Conservation (phyloP, 2,797 vertebrate species). For the Sebastes minor region DNA sequence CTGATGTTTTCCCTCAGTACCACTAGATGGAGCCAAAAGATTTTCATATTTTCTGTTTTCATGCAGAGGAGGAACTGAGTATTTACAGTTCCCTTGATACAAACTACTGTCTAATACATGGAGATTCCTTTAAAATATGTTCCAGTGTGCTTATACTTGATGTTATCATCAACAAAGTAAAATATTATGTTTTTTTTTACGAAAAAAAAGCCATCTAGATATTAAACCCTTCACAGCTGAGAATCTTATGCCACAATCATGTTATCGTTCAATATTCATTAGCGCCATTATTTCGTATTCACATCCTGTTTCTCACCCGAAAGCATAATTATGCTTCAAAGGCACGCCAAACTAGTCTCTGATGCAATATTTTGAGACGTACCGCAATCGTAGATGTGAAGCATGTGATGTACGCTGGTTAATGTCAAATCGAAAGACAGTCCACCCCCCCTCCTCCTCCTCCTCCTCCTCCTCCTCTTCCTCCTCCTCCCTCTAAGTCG, state of each 20-base stretch:
- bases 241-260: not conserved
- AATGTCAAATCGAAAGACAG: constrained; percentile 49
- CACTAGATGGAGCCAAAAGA: constrained; percentile 74
- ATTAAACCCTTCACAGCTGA: not conserved
- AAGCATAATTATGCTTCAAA: constrained; percentile 52
- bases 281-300: constrained; percentile 27
- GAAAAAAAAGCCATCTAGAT: not conserved
- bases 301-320: constrained; percentile 7
- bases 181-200: not conserved
- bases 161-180: not conserved
- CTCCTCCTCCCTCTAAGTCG: constrained; percentile 50
- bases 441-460: not conserved
- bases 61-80: not conserved
- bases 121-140: not conserved
- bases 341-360: constrained; percentile 34
- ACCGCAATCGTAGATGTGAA: constrained; percentile 50
- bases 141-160: not conserved
- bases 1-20: not conserved
- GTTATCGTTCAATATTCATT: constrained; percentile 21
- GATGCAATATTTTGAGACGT: constrained; percentile 62
- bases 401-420: constrained; percentile 36
- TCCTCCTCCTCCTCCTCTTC: not conserved
- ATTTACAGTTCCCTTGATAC: not conserved
- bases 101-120: not conserved
- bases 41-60: not conserved